phyloP scores from a whole-genome alignment of 2,797 vertebrate species.

The Lutjanus argentimaculatus region DNA sequence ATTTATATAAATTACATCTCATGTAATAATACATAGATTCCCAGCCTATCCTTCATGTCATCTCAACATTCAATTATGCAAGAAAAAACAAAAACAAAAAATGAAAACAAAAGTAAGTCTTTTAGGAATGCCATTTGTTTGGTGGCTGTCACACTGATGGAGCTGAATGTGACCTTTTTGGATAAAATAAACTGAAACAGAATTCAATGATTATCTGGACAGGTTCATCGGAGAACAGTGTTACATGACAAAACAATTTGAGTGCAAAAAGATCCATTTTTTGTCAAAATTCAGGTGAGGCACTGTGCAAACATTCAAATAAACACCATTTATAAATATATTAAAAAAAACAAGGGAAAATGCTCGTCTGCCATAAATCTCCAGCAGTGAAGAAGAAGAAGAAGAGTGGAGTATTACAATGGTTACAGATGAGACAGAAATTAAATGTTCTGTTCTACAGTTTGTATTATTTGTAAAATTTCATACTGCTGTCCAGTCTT shows the following conservation, averaged over 20 bases:
- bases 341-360: neutral
- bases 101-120: neutral
- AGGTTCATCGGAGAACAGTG: neutral
- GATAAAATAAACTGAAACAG: neutral
- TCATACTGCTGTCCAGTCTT: neutral
- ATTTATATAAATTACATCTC: slow-evolving; percentile 15
- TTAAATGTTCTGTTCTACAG: neutral
- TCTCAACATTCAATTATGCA: neutral
- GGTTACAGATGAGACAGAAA: neutral
- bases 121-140: neutral
- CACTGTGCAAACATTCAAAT: slow-evolving; percentile 56
- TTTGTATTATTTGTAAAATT: neutral
- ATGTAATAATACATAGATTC: slow-evolving; percentile 16
- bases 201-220: neutral
- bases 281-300: slow-evolving; percentile 39
- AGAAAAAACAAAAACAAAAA: too few species aligned
- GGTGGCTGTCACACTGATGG: neutral
- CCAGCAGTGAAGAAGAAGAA: neutral
- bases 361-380: neutral
- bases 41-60: slow-evolving; percentile 32
- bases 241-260: neutral
- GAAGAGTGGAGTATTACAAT: neutral
- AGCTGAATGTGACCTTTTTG: neutral
- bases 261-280: slow-evolving; percentile 51
- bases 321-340: slow-evolving; percentile 9